Base-by-base conservation (phyloP, 2,888 invertebrate species). In the Cephus sareptanus region DNA sequence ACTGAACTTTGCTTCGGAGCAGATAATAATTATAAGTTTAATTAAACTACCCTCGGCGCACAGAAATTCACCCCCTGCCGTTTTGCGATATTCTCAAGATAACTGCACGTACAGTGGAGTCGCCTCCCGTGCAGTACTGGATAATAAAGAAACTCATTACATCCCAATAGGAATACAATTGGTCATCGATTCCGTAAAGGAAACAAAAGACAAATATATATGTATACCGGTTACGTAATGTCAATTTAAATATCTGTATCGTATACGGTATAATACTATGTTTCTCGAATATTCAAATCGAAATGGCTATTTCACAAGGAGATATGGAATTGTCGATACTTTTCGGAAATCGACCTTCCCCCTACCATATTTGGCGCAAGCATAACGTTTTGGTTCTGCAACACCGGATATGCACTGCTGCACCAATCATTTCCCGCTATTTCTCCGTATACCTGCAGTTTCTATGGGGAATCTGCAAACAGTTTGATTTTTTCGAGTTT, bases 11-110 rank as follows among this genome's bases (percentile, higher is more conserved):
- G 75, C 75, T 70, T 73, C 69, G 78, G 70, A 69, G 73, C 34
- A 75, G 82, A 82, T 82, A 85, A 87, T 87, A 87, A 85, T 85
- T 87, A 84, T 84, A 86, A 87, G 86, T 87, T 87, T 87, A 87
- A 87, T 87, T 87, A 86, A 86, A 87, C 83, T 81, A 69, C 4
- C 40, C 13, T 40, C 40, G 6, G 40, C 40, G 1, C 40, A 40
- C 40, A 40, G 40, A 40, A 40, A 40, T 40, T 40, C 40, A 40
- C 15, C 40, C 40, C 40, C 40, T 40, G 40, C 4, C 40, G 15
- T 15, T 40, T 15, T 40, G 4, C 40, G 40, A 40, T 40, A 15
- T 40, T 40, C 40, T 40, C 40, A 40, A 40, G 40, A 40, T 40
- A 40, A 40, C 40, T 40, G 15, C 4, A 40, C 40, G 15, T 40